A percentile compares a stretch with the other conserved stretches of the same genome.
Conservation (phyloP, 2,797 vertebrate genomes). For the Sciurus vulgaris region DNA sequence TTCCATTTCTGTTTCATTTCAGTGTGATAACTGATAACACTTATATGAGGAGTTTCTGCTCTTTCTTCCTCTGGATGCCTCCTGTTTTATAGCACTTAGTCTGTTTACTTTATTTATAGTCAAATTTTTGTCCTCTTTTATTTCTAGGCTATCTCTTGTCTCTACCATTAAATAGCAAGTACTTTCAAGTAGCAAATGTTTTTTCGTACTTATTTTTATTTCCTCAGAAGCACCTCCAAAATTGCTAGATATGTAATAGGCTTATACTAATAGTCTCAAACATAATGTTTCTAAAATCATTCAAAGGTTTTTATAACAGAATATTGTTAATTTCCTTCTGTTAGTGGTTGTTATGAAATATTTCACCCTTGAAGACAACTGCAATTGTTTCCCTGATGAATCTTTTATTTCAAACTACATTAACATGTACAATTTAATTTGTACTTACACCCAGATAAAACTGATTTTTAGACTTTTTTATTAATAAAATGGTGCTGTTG, state of each 20-base stretch:
- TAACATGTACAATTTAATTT: neutral
- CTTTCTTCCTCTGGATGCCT: neutral
- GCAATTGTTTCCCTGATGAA: neutral
- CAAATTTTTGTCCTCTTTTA: neutral
- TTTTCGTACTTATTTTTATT: slow-evolving; percentile 11
- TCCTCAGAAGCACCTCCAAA: neutral
- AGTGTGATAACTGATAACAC: neutral
- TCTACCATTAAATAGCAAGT: neutral
- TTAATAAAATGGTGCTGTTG: neutral
- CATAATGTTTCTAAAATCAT: neutral
- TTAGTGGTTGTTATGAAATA: neutral
- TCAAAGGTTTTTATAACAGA: neutral
- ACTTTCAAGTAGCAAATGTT: neutral
- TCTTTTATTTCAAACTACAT: neutral
- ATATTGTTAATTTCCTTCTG: neutral
- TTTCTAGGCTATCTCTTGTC: neutral
- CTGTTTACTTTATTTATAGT: neutral
- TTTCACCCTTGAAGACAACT: neutral
- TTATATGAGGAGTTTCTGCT: neutral
- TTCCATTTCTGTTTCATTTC: neutral
- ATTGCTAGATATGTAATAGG: neutral
- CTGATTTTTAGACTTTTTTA: neutral
- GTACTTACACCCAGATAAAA: neutral
- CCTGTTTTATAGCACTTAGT: neutral
- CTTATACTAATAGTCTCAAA: slow-evolving; percentile 3